Evolutionary conservation across 2,113 vertebrate species (phyloP), one percentile per base, ranked within the genome.

Genomic region (Sinocyclocheilus anophthalmus): DNA sequence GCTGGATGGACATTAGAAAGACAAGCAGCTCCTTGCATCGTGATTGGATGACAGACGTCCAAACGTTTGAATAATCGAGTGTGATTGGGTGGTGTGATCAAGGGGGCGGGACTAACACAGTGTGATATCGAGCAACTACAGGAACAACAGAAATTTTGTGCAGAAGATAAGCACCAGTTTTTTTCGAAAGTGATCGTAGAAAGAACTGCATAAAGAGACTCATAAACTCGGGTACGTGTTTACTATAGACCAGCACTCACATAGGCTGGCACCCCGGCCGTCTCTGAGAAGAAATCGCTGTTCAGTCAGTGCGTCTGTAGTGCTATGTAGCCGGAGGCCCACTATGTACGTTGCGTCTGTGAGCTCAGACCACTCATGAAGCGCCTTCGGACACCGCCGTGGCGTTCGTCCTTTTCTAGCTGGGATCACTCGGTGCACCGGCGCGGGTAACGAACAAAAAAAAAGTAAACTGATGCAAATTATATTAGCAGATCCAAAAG

Each of bases 51-150:
- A 59, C 9, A 39, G 11, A 3, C 11, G 22, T 33, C 22, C 6
- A 22, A 30, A 0, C 18, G 6, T 69, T 59, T 59, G 61, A 75
- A 42, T 16, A 12, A 10, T 39, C 26, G 57, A 76, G 65, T 16
- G 0, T 33, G 33, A 93, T 94, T 94, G 88, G 92, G 57, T 55
- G 3, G 7, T 24, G 1, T n/a, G 1, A 0, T 2, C 1, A 5
- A 1, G 42, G 86, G 69, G 93, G 93, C 88, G 92, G 88, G 76
- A 65, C 82, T 76, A 87, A 69, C 53, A 81, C 53, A 81, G 14
- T 9, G 50, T 75, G 20, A 73, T 11, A 24, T 55, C 48, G 7
- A 24, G 33, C 20, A 18, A 57, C 16, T 55, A 55, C 20, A 59
- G 5, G 11, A 53, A 10, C 80, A 4, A 10, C 30, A 24, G 13